Base-by-base conservation (phyloP, 2,113 vertebrate species). In the Trichechus manatus region DNA sequence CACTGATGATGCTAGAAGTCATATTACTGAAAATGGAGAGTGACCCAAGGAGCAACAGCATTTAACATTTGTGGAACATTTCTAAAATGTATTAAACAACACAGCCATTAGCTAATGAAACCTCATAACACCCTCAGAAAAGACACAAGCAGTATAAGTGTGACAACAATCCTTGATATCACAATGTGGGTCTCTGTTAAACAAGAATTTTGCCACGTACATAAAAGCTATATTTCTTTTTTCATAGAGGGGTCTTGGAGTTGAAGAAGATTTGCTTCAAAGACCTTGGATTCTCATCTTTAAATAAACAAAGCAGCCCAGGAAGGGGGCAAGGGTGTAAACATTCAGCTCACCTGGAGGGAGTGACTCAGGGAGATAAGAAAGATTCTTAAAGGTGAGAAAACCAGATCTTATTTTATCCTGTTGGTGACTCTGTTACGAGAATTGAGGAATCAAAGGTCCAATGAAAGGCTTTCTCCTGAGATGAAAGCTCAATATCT, bases 401-500 rank as follows among this genome's bases (percentile, higher is more conserved):
- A 81, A 91, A 50, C 27, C 27, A 56, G 56, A 61, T 39, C 29
- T 31, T 70, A 89, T 77, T 92, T 93, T 95, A 89, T 82, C 70
- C 59, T 47, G 53, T 33, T 63, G 95, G 50, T 78, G 87, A 82
- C 89, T 97, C 90, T n/a, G 83, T 94, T 84, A 89, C 29, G 70
- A 96, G 89, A 93, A 90, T 8, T 78, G 72, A 31, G 81, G 50
- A 84, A 93, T 33, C 74, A 82, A 94, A 91, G 70, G 91, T 63
- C 89, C 85, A 94, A 63, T 50, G 81, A 94, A 77, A 94, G 96
- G 70, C 47, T 89, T 93, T 95, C 83, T 93, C 80, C 74, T 85
- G 91, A 93, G 80, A 96, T 87, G 70, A 84, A 97, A 96, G 91
- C 89, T 95, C 82, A 78, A 44, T 96, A 94, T 91, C 42, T 97